These are phyloP conservation scores for Mungos mungo DNA, from an alignment of 2,113 vertebrate species.

Conservation along the genomic window DNA sequence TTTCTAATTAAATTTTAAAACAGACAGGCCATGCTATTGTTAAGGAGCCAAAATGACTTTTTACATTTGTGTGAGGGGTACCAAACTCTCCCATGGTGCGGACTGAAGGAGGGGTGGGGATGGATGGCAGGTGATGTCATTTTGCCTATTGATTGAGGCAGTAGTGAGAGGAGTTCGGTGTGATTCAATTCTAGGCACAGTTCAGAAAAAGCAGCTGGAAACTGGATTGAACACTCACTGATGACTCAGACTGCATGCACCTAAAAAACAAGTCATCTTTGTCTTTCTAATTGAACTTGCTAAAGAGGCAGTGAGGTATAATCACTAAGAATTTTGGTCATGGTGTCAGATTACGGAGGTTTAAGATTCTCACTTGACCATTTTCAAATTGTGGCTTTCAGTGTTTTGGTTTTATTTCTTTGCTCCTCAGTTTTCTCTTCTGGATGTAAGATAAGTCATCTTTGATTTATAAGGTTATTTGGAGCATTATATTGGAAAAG, in stretches of 20 bases:
- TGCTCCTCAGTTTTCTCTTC: not conserved
- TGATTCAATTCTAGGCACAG: constrained; percentile 36
- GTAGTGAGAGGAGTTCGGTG: not conserved
- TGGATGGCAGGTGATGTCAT: not conserved
- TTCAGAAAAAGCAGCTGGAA: not conserved
- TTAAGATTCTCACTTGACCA: not conserved
- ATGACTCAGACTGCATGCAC: not conserved
- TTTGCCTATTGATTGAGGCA: not conserved
- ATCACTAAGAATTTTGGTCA: not conserved
- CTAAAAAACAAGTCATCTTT: not conserved
- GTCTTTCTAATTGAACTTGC: not conserved
- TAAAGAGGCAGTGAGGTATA: not conserved
- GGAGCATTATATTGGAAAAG: not conserved
- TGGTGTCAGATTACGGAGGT: not conserved
- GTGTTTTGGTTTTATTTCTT: not conserved
- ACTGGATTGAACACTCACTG: not conserved
- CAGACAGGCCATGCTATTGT: not conserved
- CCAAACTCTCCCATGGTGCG: not conserved
- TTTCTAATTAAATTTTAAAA: constrained; percentile 67
- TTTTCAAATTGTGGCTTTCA: not conserved
- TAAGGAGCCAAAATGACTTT: constrained; percentile 22
- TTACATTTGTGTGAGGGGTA: not conserved
- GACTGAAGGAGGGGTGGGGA: not conserved
- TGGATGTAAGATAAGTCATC: not conserved
- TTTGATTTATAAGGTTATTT: not conserved